Conservation (phyloP, 2,113 vertebrate genomes). For the Crotalus helleri region DNA sequence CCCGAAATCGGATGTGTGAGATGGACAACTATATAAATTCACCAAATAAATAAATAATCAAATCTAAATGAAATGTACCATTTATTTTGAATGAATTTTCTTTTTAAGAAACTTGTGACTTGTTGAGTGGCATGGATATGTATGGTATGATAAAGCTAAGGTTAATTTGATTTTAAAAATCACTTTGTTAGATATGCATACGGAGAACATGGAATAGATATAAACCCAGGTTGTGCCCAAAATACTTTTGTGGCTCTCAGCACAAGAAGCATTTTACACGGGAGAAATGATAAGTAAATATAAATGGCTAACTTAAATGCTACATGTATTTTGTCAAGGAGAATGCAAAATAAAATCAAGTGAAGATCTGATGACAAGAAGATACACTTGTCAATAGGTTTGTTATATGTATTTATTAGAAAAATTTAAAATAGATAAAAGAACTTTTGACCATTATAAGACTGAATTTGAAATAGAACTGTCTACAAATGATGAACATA, state of each 20-base stretch:
- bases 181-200: not conserved
- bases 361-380: not conserved
- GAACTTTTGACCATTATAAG: not conserved
- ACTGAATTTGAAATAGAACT: not conserved
- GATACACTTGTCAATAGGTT: not conserved
- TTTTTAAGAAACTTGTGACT: not conserved
- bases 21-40: not conserved
- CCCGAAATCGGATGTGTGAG: not conserved
- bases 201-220: not conserved
- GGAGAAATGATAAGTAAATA: not conserved
- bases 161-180: not conserved
- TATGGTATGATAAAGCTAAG: not conserved
- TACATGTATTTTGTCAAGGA: not conserved
- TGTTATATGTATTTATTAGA: not conserved
- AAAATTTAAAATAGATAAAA: not conserved
- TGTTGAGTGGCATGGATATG: not conserved
- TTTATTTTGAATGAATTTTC: not conserved
- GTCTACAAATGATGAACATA: not conserved
- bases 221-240: not conserved
- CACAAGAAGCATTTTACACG: not conserved
- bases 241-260: not conserved
- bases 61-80: not conserved
- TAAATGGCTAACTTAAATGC: not conserved
- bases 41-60: not conserved
- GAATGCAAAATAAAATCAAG: not conserved